Evolutionary conservation across 2,797 vertebrate species (phyloP), one percentile per base, ranked within the genome.

Genomic region (Phrynocephalus vlangalii): DNA sequence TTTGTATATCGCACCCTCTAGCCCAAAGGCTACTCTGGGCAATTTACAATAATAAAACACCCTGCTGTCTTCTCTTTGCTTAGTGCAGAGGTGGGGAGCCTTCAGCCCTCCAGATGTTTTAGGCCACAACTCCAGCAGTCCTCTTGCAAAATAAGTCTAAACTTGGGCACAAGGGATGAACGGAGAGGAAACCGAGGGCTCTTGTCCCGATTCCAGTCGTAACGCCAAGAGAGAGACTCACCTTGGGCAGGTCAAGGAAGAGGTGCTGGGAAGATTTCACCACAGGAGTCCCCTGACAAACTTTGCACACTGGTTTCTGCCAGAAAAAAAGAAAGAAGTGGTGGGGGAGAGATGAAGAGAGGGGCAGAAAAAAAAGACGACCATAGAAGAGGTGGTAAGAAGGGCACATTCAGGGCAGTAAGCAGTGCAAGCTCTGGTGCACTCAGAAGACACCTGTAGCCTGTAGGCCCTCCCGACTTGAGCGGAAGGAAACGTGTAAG

Each of bases 221-320:
- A 8, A 38, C 28, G 63, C 30, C 18, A 48, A 63, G 15, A 66
- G 44, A 10, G 44, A 10, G n/a, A n/a, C 94, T 87, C 50, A 97
- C 99, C 97, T 98, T 98, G 85, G 99, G 98, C 56, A 99, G 95
- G 92, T 99, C 97, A 93, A 99, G 94, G 93, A 99, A 99, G 52
- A 99, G 97, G 91, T 99, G 98, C 92, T 94, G 97, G 44, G 98
- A 99, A 68, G 98, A 97, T 82, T 94, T 97, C 88, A 98, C 96
- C 88, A 97, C 94, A 3, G 99, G 99, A 87, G 97, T 93, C 0
- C 97, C 95, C 10, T 90, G 96, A 93, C 98, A 99, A 85, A 99
- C 93, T 94, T 99, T 99, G 96, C 99, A 99, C 91, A 97, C 98
- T 0, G 98, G 99, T 66, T 97, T 97, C 99, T 99, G 88, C 3